Evolutionary conservation across 2,113 vertebrate genomes (phyloP).

Genomic region (Illadopsis cleaveri): DNA sequence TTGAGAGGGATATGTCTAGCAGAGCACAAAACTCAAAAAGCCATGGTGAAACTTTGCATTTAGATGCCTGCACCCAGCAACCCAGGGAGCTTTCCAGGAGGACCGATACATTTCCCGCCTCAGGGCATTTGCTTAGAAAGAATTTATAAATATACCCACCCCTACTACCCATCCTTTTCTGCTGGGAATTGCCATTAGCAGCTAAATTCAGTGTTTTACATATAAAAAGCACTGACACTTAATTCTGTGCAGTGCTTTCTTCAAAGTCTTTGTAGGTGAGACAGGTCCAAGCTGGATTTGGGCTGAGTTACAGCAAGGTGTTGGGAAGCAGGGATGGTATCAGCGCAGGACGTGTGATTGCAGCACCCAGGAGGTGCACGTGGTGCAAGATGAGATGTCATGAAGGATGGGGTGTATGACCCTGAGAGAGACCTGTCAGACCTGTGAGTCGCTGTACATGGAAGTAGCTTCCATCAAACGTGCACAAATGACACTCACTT

Average conservation of each 20-base stretch:
- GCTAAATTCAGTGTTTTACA: constrained; percentile 26
- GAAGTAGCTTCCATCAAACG: not conserved
- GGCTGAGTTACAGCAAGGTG: not conserved
- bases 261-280: not conserved
- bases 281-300: not conserved
- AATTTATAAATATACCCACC: constrained; percentile 13
- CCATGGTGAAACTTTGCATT: not conserved
- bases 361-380: not conserved
- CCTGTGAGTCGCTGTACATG: not conserved
- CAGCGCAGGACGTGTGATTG: rapidly evolving
- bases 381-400: not conserved
- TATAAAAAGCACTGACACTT: constrained; percentile 14
- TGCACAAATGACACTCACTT: not conserved
- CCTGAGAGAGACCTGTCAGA: not conserved
- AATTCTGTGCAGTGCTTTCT: not conserved
- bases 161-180: constrained; percentile 10
- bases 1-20: not conserved
- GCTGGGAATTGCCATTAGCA: constrained; percentile 52
- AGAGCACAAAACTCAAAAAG: not conserved
- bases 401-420: not conserved
- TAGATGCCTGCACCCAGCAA: not conserved
- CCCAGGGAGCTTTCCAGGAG: not conserved
- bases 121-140: constrained; percentile 15
- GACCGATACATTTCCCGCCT: not conserved
- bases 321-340: not conserved